phyloP scores from a whole-genome alignment of 2,797 vertebrate species.

The Eidolon dupreanum region DNA sequence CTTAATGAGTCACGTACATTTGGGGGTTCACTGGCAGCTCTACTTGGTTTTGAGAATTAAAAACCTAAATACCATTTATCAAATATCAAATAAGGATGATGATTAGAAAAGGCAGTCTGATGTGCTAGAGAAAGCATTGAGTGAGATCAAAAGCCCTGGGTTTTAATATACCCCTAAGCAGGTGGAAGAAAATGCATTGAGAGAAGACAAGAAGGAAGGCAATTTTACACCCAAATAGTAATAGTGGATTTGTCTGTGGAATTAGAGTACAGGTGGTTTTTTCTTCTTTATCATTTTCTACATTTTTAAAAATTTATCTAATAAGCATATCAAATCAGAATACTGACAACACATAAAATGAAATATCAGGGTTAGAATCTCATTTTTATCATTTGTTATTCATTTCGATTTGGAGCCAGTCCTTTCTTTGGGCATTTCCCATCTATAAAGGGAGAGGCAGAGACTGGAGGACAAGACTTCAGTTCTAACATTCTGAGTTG shows the following conservation, averaged over 20 bases:
- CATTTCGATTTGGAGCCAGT: not conserved
- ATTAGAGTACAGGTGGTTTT: not conserved
- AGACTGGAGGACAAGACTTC: not conserved
- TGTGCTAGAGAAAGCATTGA: not conserved
- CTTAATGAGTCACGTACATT: not conserved
- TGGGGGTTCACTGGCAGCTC: not conserved
- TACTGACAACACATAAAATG: not conserved
- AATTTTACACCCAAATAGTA: not conserved
- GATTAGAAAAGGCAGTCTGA: not conserved
- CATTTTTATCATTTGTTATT: not conserved
- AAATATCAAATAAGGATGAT: not conserved
- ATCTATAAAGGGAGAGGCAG: not conserved
- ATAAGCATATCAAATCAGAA: not conserved
- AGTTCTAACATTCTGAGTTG: not conserved
- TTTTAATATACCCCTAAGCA: not conserved
- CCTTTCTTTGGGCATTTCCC: not conserved
- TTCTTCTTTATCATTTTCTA: not conserved
- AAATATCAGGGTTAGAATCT: not conserved
- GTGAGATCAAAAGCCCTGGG: not conserved
- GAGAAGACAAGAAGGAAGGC: not conserved
- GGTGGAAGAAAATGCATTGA: not conserved
- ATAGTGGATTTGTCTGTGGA: not conserved
- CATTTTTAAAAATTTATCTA: not conserved
- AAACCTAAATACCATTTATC: slow-evolving; percentile 7
- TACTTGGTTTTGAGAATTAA: slow-evolving; percentile 32